Base-by-base conservation (phyloP, 2,888 invertebrate genomes). In the Helleia helle region DNA sequence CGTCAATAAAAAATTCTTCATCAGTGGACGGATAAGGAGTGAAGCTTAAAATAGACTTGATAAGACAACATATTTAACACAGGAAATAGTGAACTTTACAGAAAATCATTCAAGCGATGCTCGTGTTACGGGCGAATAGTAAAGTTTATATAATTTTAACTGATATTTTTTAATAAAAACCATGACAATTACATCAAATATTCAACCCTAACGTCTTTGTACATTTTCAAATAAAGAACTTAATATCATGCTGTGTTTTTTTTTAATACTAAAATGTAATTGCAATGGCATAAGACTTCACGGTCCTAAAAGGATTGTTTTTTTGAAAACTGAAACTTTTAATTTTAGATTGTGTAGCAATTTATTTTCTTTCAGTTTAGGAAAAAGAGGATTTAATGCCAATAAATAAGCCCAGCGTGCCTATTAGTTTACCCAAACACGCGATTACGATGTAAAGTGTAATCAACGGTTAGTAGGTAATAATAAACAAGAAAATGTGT, bases 401-500 rank as follows among this genome's bases (percentile, higher is more conserved):
- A 38, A 36, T 38, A 44, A 42, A 36, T 39, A 36, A 42, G 46
- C 43, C 45, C 44, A 40, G 44, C 44, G 44, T 38, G 44, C 41
- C 30, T 40, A 37, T 31, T 44, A 44, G 36, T 29, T 48, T 44
- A 55, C 67, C 60, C 64, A 72, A 74, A 68, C 75, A 76, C 74
- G 75, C 75, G 62, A 74, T 55, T 59, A 56, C 58, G 52, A 46
- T 58, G 65, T 57, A 70, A 62, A 64, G 65, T 68, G 66, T 65
- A 62, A 56, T 49, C 46, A 52, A 47, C 40, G 43, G 40, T n/a
- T n/a, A n/a, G n/a, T n/a, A n/a, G n/a, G n/a, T 39, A 36, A 46
- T 67, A 70, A 71, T 64, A 70, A 62, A 65, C 65, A 71, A 75
- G 71, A 76, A 65, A 65, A 62, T 64, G 50, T 59, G 62, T 75